Conservation (phyloP, 1,140 invertebrate genomes). For the Leptoteleia sp. region DNA sequence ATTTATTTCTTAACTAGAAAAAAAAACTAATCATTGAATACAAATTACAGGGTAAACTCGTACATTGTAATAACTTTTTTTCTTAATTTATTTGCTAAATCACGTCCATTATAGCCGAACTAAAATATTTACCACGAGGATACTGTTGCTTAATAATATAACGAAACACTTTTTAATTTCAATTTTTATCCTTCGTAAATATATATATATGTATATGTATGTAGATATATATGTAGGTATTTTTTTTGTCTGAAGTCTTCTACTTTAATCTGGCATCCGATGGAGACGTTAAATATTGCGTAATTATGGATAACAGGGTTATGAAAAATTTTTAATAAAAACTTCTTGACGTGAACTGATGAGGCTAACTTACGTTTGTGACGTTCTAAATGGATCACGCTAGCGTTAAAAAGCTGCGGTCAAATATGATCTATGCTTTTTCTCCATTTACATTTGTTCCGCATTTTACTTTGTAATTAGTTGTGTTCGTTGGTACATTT, state of each 20-base stretch:
- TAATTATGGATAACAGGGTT: constrained; percentile 31
- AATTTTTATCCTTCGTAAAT: background rate
- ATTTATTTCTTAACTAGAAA: no score
- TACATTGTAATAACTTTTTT: no score
- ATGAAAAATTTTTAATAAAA: constrained; percentile 46
- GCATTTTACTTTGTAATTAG: constrained; percentile 35
- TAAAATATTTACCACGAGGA: no score
- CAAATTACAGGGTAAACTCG: no score
- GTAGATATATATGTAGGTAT: no score
- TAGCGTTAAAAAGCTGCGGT: constrained; percentile 19
- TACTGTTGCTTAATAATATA: no score
- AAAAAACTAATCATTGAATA: no score
- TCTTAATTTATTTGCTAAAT: no score
- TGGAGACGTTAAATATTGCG: constrained; percentile 15
- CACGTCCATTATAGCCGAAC: no score
- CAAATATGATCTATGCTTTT: constrained; percentile 22
- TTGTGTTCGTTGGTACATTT: constrained; percentile 16
- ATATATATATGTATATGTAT: no score
- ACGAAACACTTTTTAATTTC: no score
- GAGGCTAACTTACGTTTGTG: constrained; percentile 25
- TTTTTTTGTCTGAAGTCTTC: background rate
- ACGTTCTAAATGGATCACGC: constrained; percentile 38
- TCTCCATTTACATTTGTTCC: constrained; percentile 16
- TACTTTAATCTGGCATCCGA: constrained; percentile 4
- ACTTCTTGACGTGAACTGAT: constrained; percentile 33